Evolutionary conservation across 2,113 vertebrate species (phyloP).

Genomic region (Oplegnathus fasciatus): DNA sequence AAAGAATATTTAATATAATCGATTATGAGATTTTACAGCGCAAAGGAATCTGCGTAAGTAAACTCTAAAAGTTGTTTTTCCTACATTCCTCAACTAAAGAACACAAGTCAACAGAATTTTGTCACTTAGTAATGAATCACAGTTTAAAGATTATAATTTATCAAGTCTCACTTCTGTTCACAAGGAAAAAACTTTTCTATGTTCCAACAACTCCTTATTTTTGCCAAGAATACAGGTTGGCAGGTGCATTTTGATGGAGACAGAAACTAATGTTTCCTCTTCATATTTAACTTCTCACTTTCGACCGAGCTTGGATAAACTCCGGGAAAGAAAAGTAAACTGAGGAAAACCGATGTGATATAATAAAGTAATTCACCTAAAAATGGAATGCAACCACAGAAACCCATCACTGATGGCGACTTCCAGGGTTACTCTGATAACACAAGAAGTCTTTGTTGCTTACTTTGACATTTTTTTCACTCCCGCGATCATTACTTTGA

Average conservation of each 20-base stretch:
- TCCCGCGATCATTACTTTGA: not conserved
- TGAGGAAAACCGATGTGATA: not conserved
- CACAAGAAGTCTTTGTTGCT: not conserved
- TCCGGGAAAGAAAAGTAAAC: not conserved
- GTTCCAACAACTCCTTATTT: not conserved
- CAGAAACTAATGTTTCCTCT: not conserved
- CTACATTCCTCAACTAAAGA: not conserved
- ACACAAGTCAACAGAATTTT: not conserved
- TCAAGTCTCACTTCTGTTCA: too few species aligned
- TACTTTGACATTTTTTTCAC: not conserved
- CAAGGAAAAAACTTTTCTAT: not conserved
- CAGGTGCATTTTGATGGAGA: not conserved
- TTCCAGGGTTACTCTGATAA: not conserved
- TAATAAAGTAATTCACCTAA: not conserved
- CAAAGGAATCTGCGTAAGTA: not conserved
- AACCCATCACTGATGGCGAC: not conserved
- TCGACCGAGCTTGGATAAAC: slow-evolving; percentile 1
- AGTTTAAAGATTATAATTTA: not conserved
- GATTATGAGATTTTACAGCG: not conserved
- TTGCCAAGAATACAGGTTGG: not conserved
- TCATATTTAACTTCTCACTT: slow-evolving; percentile 14
- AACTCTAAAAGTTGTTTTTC: not conserved
- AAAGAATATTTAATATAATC: not conserved
- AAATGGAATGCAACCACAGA: slow-evolving; percentile 21
- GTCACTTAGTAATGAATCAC: not conserved